Percentiles rank a stretch among this genome's conserved stretches.
Conservation (phyloP, 2,888 invertebrate genomes). For the Oegoconia quadripuncta region DNA sequence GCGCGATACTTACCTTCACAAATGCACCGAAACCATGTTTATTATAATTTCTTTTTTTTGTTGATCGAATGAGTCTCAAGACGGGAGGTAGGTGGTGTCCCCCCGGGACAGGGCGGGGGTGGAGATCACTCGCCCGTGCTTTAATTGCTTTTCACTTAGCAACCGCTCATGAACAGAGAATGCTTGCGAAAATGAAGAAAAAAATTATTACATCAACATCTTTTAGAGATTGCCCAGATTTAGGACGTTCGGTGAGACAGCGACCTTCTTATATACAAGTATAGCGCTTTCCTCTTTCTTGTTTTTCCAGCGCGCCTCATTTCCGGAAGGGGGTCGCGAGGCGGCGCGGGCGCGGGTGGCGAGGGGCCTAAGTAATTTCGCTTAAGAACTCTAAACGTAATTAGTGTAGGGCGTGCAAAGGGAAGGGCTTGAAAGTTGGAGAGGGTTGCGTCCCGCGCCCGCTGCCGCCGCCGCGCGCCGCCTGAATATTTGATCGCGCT, state of each 20-base stretch:
- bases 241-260: conserved; percentile 69
- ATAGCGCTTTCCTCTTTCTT: conserved; percentile 75
- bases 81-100: conserved; percentile 34
- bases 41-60: conserved; percentile 57
- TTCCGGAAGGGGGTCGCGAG: conserved; percentile 70
- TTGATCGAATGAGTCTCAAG: conserved; percentile 57
- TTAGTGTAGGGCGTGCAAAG: conserved; percentile 82
- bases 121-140: conserved; percentile 79
- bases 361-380: conserved; percentile 83
- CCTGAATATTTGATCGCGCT: conserved; percentile 72
- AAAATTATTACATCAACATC: conserved; percentile 78
- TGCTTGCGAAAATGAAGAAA: conserved; percentile 73
- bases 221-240: conserved; percentile 77
- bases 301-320: conserved; percentile 77
- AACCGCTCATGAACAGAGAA: conserved; percentile 77
- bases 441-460: conserved; percentile 78
- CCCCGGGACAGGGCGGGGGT: conserved; percentile 34
- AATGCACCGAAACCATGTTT: conserved; percentile 43
- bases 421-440: conserved; percentile 81
- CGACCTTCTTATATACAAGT: conserved; percentile 69
- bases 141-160: conserved; percentile 80
- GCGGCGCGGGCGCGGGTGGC: conserved; percentile 63
- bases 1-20: too few species aligned
- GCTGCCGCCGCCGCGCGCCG: conserved; percentile 31
- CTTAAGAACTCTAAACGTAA: conserved; percentile 85